Conservation (phyloP, 2,113 vertebrate species). For the Dendropsophus ebraccatus region DNA sequence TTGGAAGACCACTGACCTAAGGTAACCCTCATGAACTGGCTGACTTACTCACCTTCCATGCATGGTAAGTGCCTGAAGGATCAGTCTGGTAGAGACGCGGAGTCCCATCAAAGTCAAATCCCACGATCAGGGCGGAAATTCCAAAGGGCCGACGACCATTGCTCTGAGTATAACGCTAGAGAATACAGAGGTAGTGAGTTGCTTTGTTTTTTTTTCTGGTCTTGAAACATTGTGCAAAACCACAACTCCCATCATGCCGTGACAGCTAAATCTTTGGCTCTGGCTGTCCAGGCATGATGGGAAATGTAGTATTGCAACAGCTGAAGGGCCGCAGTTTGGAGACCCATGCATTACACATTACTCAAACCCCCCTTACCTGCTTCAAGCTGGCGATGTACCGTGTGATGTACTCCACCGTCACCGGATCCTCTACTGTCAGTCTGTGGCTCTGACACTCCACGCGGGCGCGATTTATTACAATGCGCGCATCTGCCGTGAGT, state of each 20-base stretch:
- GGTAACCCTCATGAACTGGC: too few species aligned
- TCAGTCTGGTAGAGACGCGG: slow-evolving; percentile 86
- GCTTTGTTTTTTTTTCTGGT: too few species aligned
- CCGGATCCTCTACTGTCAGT: slow-evolving; percentile 86
- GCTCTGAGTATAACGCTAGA: slow-evolving; percentile 85
- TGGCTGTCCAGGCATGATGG: too few species aligned
- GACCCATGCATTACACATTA: too few species aligned
- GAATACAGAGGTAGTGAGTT: background rate
- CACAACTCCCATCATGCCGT: too few species aligned
- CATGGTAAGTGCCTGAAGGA: slow-evolving; percentile 86
- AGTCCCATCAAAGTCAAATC: slow-evolving; percentile 86
- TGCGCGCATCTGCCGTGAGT: slow-evolving; percentile 85
- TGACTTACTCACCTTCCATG: slow-evolving; percentile 81
- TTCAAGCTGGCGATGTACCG: slow-evolving; percentile 86
- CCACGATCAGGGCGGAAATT: slow-evolving; percentile 86
- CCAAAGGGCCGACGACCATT: slow-evolving; percentile 87
- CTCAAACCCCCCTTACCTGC: slow-evolving; percentile 77
- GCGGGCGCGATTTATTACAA: slow-evolving; percentile 85
- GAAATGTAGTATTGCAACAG: too few species aligned
- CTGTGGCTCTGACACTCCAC: slow-evolving; percentile 89
- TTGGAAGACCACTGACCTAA: too few species aligned
- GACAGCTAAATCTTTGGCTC: too few species aligned
- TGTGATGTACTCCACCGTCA: slow-evolving; percentile 88
- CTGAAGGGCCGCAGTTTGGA: too few species aligned
- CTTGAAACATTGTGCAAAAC: too few species aligned